Conservation (phyloP, 2,113 vertebrate species). For the Mionectes macconnelli region DNA sequence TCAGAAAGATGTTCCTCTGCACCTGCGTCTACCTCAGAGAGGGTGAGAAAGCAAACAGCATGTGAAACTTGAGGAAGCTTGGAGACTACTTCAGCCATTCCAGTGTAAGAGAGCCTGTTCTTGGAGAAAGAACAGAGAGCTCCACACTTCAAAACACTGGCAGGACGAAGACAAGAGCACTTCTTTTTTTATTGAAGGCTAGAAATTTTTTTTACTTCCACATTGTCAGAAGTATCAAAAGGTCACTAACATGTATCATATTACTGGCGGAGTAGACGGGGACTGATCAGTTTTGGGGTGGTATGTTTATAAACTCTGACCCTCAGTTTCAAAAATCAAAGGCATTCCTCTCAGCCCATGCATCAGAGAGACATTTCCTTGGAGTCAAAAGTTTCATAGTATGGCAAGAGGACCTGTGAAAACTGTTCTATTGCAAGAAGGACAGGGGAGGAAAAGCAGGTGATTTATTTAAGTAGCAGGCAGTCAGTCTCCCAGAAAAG, state of each 20-base stretch:
- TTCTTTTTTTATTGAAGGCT: neutral
- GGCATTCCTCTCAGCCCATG: slow-evolving; percentile 30
- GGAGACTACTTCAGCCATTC: rapidly evolving
- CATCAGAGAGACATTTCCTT: slow-evolving; percentile 38
- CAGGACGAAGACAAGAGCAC: neutral
- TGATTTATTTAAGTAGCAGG: slow-evolving; percentile 54
- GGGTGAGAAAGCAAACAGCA: neutral
- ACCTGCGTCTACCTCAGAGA: neutral
- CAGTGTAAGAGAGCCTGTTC: neutral
- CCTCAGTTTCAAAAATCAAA: slow-evolving; percentile 62
- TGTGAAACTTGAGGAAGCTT: neutral
- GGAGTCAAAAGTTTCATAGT: neutral
- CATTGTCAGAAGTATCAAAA: slow-evolving; percentile 8
- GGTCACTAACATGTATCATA: neutral
- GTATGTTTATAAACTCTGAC: slow-evolving; percentile 57
- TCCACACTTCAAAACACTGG: neutral
- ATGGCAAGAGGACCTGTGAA: neutral
- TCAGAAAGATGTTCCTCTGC: neutral
- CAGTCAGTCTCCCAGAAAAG: slow-evolving; percentile 8
- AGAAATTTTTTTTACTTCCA: slow-evolving; percentile 2
- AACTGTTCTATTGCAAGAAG: slow-evolving; percentile 37
- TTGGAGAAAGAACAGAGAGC: neutral
- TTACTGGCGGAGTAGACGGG: neutral
- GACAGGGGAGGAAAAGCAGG: slow-evolving; percentile 17
- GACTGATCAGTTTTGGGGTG: slow-evolving; percentile 28